Evolutionary conservation across 92 coral and sea anemone genomes (phyloP).

Genomic region (Paragorgia papillata): DNA sequence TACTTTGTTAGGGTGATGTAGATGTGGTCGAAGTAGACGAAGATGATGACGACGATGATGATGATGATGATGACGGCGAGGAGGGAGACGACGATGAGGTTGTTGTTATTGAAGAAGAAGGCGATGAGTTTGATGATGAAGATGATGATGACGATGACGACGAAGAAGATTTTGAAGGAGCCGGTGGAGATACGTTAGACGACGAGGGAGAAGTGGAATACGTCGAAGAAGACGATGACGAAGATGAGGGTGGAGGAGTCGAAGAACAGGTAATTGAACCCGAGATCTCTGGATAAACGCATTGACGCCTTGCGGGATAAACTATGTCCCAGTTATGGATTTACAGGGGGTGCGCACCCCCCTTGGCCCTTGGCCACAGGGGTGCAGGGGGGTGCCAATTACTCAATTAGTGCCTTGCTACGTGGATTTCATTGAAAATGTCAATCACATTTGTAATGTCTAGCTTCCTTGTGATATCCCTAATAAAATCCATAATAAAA

Average conservation of each 20-base stretch:
- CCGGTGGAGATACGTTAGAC: conserved; percentile 59
- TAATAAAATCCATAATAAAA: too few relatives aligned
- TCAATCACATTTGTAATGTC: too few relatives aligned
- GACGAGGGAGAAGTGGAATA: conserved; percentile 60
- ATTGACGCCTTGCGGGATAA: too few relatives aligned
- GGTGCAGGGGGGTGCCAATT: too few relatives aligned
- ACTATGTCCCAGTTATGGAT: too few relatives aligned
- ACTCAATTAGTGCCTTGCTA: too few relatives aligned
- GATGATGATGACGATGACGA: conserved; percentile 28
- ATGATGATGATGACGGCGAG: conserved; percentile 62
- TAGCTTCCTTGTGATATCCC: too few relatives aligned
- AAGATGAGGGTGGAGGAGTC: conserved; percentile 65
- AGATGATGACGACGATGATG: conserved; percentile 63
- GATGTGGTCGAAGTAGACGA: conserved; percentile 69
- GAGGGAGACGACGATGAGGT: conserved; percentile 65
- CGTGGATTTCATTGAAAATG: too few relatives aligned
- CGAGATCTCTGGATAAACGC: too few relatives aligned
- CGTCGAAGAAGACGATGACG: conserved; percentile 69
- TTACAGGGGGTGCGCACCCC: too few relatives aligned
- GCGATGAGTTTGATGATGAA: conserved; percentile 57
- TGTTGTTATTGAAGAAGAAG: conserved; percentile 71
- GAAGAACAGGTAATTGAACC: conserved; percentile 59
- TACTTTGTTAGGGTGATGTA: conserved; percentile 61
- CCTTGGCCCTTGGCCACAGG: too few relatives aligned
- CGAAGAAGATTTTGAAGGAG: conserved; percentile 69